Base-by-base conservation (phyloP, 2,113 vertebrate species). In the Leucoraja erinaceus region DNA sequence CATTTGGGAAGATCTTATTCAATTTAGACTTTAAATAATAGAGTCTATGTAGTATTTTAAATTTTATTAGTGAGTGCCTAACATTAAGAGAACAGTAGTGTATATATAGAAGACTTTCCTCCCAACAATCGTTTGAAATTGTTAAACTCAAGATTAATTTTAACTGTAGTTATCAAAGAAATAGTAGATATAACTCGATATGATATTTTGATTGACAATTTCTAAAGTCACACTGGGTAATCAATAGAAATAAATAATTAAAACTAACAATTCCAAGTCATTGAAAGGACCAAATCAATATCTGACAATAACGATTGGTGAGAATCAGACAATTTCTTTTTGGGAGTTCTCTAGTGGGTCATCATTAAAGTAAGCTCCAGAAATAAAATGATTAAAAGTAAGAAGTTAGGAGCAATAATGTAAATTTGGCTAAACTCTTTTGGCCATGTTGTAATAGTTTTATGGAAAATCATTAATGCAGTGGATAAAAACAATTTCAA, bases 321-420 rank as follows among this genome's bases (percentile, higher is more conserved):
- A 25, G 61, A 61, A 61, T 84, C 81, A 61, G 25, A 84, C 20
- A 84, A 59, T 10, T 61, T 84, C 28, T 84, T 28, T 11, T 12
- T 84, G 22, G 7, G 79, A 83, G 54, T 28, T 59, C 47, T 54
- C 47, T 83, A 12, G 8, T 59, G 54, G 20, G 20, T 83, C 54
- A 59, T 28, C 16, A 31, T 31, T 77, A 77, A 77, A 77, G 11
- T 72, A 20, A 72, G 18, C 22, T 72, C 16, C 2, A 5, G 70
- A 72, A 72, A 83, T 83, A 83, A 83, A 83, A 54, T 83, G 56
- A 83, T 83, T 83, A 56, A 56, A 83, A 9, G 56, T 83, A 28
- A 28, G 7, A 83, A 83, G 20, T 56, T 56, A 83, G 56, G 79
- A 83, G 54, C 47, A 83, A 59, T 20, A 54, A 47, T 11, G 28